Evolutionary conservation across 2,113 vertebrate species (phyloP).

Genomic region (Ctenodactylus gundi): DNA sequence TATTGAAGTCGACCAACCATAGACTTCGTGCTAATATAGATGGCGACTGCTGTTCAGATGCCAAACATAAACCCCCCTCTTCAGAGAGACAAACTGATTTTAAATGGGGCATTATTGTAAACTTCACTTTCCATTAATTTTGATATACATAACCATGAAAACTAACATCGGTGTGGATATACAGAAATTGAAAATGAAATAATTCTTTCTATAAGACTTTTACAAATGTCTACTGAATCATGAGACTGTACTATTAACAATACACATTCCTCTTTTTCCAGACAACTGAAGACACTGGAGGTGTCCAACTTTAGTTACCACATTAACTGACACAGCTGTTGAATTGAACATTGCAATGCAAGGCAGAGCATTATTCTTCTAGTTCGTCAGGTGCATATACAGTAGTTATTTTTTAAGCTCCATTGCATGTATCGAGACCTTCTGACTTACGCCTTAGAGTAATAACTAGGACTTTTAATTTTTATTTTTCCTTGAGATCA

Average conservation of each 20-base stretch:
- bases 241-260: not conserved
- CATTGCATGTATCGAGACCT: constrained; percentile 59
- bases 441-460: constrained; percentile 74
- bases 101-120: not conserved
- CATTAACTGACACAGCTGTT: constrained; percentile 66
- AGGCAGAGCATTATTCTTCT: constrained; percentile 41
- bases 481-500: constrained; percentile 60
- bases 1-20: not conserved
- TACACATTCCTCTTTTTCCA: not conserved
- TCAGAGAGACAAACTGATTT: not conserved
- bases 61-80: not conserved
- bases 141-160: not conserved
- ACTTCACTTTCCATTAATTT: not conserved
- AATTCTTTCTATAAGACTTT: not conserved
- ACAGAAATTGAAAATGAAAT: not conserved
- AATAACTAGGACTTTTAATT: constrained; percentile 56
- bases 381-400: constrained; percentile 32
- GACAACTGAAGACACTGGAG: constrained; percentile 59
- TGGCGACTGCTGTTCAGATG: not conserved
- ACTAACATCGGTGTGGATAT: not conserved
- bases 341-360: constrained; percentile 66
- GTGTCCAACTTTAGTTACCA: constrained; percentile 56
- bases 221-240: not conserved
- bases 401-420: constrained; percentile 77
- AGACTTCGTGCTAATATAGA: not conserved